These are phyloP conservation scores for Lepilemur septentrionalis DNA, from an alignment of 2,797 vertebrate species.

Conservation along the genomic window DNA sequence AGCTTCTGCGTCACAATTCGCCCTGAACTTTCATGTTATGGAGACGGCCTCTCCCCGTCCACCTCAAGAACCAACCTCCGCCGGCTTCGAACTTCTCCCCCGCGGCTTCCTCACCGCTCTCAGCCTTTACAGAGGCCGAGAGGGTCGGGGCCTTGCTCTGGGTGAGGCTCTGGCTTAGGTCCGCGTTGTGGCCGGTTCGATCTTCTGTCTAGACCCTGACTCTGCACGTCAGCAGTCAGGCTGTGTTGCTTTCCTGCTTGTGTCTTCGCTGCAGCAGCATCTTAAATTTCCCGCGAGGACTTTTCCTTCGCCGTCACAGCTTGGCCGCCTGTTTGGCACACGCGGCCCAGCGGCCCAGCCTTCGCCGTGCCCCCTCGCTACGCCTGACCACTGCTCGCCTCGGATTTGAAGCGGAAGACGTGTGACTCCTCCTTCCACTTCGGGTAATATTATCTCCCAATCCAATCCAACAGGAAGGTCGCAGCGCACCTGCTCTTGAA, in stretches of 20 bases:
- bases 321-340: background rate
- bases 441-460: background rate
- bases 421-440: background rate
- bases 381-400: background rate
- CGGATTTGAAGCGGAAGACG: background rate
- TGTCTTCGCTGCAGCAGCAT: background rate
- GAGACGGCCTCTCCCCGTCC: background rate
- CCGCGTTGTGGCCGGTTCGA: background rate
- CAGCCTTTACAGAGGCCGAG: background rate
- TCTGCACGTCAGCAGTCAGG: background rate
- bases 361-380: background rate
- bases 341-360: background rate
- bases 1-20: background rate
- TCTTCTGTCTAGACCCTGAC: background rate
- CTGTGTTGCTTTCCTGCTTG: background rate
- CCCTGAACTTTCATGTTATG: too few relatives aligned
- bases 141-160: background rate
- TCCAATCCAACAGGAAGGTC: background rate
- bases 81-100: background rate
- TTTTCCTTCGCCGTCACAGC: background rate
- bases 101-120: background rate
- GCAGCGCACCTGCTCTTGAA: background rate
- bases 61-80: background rate
- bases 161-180: background rate
- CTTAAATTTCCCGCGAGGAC: background rate